Conservation (phyloP, 2,797 vertebrate genomes). For the Anabacerthia variegaticeps region DNA sequence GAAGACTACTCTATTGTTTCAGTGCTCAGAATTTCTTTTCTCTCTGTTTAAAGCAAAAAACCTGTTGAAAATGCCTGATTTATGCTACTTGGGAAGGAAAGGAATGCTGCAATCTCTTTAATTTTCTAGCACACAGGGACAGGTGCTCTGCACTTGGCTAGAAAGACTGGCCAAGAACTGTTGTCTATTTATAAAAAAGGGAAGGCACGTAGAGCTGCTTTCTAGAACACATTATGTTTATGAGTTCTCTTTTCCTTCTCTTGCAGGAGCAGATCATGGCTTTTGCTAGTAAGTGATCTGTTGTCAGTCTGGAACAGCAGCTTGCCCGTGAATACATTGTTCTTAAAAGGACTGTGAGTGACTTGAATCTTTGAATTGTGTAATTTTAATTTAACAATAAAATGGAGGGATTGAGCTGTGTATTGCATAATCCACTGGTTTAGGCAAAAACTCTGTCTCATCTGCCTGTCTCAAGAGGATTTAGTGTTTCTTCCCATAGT, state of each 20-base stretch:
- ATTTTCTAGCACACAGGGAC: background rate
- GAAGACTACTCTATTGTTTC: background rate
- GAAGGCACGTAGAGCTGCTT: background rate
- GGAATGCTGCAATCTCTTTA: background rate
- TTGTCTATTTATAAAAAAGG: background rate
- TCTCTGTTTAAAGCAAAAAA: background rate
- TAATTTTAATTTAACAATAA: conserved; percentile 46
- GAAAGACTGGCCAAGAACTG: background rate
- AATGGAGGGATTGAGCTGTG: background rate
- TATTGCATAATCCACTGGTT: background rate
- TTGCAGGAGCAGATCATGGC: conserved; percentile 93
- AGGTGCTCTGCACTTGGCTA: background rate
- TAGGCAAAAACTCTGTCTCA: background rate
- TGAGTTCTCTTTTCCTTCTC: conserved; percentile 7
- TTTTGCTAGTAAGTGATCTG: conserved; percentile 90
- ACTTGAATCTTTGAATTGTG: background rate
- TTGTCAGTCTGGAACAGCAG: background rate
- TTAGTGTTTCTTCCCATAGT: background rate
- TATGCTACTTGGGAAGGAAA: background rate
- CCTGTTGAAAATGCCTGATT: background rate
- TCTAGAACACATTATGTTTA: background rate
- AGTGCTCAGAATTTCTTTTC: background rate
- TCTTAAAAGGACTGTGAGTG: background rate
- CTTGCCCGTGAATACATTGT: background rate
- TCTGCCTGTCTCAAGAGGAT: background rate